These are phyloP conservation scores for Schizaphis graminum DNA, from an alignment of 2,888 invertebrate genomes.

Conservation along the genomic window DNA sequence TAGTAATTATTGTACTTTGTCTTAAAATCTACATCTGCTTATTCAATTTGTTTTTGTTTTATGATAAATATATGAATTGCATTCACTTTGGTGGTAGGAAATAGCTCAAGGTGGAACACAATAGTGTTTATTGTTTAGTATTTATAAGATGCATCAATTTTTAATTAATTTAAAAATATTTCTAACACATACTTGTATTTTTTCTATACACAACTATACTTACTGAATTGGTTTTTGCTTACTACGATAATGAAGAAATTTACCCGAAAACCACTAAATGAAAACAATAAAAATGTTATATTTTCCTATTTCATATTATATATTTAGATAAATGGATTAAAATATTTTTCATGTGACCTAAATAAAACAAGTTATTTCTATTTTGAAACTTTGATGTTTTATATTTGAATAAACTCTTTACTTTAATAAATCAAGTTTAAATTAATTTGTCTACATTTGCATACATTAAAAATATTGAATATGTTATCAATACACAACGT, in stretches of 20 bases:
- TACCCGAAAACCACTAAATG: neutral
- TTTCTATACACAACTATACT: neutral
- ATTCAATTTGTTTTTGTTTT: neutral
- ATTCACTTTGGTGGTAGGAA: slow-evolving; percentile 15
- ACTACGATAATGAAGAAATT: neutral
- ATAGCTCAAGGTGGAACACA: slow-evolving; percentile 46
- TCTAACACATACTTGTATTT: neutral
- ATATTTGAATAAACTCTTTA: neutral
- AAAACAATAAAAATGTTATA: neutral
- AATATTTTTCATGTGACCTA: neutral
- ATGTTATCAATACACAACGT: neutral
- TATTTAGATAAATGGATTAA: neutral
- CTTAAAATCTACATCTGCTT: neutral
- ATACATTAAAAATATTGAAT: neutral
- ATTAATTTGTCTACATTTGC: neutral
- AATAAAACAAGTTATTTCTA: neutral
- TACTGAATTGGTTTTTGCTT: neutral
- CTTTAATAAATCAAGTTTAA: neutral
- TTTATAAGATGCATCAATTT: neutral
- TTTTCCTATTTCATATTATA: neutral
- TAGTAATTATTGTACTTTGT: neutral
- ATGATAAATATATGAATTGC: neutral
- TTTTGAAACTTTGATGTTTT: neutral
- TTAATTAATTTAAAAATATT: slow-evolving; percentile 3
- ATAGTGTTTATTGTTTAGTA: slow-evolving; percentile 32